Percentiles rank a stretch among this genome's conserved stretches.
These are phyloP conservation scores for Epiblema foenella DNA, from an alignment of 2,888 invertebrate species.

Conservation along the genomic window DNA sequence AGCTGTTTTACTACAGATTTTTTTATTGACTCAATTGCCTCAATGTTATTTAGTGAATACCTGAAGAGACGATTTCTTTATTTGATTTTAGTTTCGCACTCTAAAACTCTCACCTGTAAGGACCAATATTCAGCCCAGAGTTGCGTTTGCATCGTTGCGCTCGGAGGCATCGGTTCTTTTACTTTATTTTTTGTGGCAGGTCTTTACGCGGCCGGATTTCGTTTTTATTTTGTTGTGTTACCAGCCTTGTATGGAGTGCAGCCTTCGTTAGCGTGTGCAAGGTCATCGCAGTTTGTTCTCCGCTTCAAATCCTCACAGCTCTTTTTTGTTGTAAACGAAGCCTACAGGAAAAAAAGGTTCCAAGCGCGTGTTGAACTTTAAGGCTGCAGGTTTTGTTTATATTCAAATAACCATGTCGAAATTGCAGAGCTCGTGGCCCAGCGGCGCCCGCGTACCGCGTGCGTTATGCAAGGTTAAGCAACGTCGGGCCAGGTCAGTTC, in stretches of 20 bases:
- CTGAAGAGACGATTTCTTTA: background rate
- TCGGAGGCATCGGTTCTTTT: conserved; percentile 66
- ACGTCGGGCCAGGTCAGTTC: too few species aligned
- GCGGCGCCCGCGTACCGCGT: too few species aligned
- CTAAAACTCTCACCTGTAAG: background rate
- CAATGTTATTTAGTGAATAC: background rate
- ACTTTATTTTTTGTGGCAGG: conserved; percentile 79
- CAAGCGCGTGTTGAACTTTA: background rate
- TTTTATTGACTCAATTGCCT: background rate
- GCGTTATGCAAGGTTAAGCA: too few species aligned
- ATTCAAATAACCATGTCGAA: too few species aligned
- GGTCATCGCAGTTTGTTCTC: conserved; percentile 71
- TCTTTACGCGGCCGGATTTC: conserved; percentile 70
- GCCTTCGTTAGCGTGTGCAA: conserved; percentile 81
- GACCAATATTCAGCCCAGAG: conserved; percentile 46
- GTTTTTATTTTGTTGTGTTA: conserved; percentile 69
- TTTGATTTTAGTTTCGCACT: background rate
- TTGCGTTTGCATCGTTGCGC: conserved; percentile 57
- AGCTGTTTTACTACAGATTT: too few species aligned
- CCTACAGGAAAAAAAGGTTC: conserved; percentile 18
- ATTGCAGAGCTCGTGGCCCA: too few species aligned
- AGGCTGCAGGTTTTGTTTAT: background rate
- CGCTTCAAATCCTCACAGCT: conserved; percentile 53
- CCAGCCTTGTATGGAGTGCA: conserved; percentile 72
- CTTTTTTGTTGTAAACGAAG: conserved; percentile 36